phyloP scores from a whole-genome alignment of 1,140 invertebrate species.

The Cotesia chilonis region DNA sequence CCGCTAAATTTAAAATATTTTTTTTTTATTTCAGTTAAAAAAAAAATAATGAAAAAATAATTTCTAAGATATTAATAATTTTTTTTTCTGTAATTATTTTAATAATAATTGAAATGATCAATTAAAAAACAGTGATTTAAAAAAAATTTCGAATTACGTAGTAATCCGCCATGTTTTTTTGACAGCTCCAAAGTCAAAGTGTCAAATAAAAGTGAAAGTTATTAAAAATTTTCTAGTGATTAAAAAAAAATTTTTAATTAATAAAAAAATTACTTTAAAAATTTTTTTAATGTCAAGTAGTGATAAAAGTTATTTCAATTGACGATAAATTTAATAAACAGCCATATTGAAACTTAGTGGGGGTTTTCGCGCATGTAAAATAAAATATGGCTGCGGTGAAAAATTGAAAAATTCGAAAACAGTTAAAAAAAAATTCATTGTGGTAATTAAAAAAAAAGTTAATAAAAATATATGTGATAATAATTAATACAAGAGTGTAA shows the following conservation, averaged over 20 bases:
- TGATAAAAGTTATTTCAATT: too few relatives aligned
- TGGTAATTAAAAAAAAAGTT: neutral
- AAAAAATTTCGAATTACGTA: slow-evolving; percentile 19
- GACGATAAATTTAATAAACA: too few relatives aligned
- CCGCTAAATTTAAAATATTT: too few relatives aligned
- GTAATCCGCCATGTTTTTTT: slow-evolving; percentile 6
- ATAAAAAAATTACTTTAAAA: too few relatives aligned
- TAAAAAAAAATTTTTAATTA: neutral
- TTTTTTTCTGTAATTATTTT: neutral
- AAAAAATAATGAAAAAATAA: neutral
- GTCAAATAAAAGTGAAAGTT: neutral
- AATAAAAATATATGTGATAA: slow-evolving; percentile 15
- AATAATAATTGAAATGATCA: neutral
- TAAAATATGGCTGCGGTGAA: slow-evolving; percentile 45
- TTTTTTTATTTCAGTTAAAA: too few relatives aligned
- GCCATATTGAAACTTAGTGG: slow-evolving; percentile 1
- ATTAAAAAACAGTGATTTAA: neutral
- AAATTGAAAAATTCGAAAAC: slow-evolving; percentile 41
- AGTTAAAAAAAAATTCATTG: slow-evolving; percentile 16
- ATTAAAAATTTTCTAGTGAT: neutral
- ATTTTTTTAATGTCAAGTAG: too few relatives aligned
- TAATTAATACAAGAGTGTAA: slow-evolving; percentile 1
- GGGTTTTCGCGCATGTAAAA: slow-evolving; percentile 4
- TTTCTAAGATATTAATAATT: too few relatives aligned
- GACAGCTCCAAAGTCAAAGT: neutral